phyloP scores from a whole-genome alignment of 1,140 invertebrate species.

The Apolygus lucorum region DNA sequence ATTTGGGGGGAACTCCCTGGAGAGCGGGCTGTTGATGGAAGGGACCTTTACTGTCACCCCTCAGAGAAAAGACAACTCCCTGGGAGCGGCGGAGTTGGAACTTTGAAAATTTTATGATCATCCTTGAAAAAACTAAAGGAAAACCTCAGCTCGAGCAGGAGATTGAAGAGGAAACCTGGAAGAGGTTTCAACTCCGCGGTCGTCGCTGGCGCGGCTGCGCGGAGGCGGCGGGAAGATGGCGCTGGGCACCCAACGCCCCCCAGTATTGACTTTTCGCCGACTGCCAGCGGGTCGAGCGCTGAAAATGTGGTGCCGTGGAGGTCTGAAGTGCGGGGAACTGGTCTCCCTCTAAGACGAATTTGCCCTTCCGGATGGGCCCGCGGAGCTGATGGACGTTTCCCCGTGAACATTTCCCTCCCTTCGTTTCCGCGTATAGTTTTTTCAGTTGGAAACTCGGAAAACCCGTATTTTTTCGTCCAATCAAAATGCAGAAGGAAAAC shows the following conservation, averaged over 20 bases:
- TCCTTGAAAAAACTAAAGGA: too few species aligned
- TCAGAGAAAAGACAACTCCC: too few species aligned
- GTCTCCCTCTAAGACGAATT: not conserved
- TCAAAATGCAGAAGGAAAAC: conserved; percentile 33
- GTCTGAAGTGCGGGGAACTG: not conserved
- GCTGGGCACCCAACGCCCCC: not conserved
- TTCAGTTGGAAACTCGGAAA: too few species aligned
- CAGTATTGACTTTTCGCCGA: conserved; percentile 12
- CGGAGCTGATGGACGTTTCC: too few species aligned
- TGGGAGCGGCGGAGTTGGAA: too few species aligned
- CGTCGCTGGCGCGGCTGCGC: not conserved
- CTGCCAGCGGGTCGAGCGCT: conserved; percentile 6
- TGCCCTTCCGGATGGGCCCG: not conserved
- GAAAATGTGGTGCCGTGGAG: not conserved
- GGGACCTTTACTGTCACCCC: too few species aligned
- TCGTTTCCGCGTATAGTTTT: too few species aligned
- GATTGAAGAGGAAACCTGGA: not conserved
- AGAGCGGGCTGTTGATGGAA: too few species aligned
- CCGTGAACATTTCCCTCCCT: too few species aligned
- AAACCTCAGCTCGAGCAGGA: not conserved
- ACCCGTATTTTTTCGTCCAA: too few species aligned
- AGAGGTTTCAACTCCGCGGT: not conserved
- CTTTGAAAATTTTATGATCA: too few species aligned
- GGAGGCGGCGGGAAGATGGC: not conserved
- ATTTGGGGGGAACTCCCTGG: too few species aligned